A percentile compares a stretch with the other conserved stretches of the same genome.
Conservation (phyloP, 2,888 invertebrate genomes). For the Phaedon cochleariae region DNA sequence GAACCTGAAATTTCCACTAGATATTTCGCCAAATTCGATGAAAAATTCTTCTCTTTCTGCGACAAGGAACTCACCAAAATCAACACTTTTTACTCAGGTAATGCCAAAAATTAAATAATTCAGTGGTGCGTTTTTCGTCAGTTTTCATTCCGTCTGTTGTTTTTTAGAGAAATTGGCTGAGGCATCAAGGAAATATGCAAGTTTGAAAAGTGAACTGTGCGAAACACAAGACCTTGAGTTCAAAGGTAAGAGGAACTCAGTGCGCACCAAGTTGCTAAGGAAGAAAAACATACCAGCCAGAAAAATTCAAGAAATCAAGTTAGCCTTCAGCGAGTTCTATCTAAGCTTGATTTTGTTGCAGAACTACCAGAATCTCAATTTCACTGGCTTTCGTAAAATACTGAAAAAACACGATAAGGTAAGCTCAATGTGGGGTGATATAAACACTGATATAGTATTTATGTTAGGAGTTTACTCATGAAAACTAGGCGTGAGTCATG, state of each 20-base stretch:
- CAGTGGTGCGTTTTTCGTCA: no score
- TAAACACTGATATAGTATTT: no score
- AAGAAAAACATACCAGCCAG: conserved; percentile 69
- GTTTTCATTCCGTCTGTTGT: background rate
- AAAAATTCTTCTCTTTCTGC: conserved; percentile 93
- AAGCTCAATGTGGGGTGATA: conserved; percentile 40
- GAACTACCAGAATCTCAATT: conserved; percentile 98
- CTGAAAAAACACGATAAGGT: conserved; percentile 99
- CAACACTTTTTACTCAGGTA: conserved; percentile 94
- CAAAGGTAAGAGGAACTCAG: conserved; percentile 53
- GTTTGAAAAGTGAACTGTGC: conserved; percentile 85
- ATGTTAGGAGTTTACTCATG: no score
- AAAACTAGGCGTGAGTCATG: no score
- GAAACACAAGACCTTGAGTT: conserved; percentile 58
- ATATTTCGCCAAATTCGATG: conserved; percentile 93
- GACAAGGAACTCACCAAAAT: conserved; percentile 96
- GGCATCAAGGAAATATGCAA: conserved; percentile 93
- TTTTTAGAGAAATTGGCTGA: conserved; percentile 48
- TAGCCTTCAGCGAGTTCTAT: conserved; percentile 99
- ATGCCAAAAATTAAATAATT: background rate
- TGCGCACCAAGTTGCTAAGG: conserved; percentile 57
- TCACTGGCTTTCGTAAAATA: conserved; percentile 98
- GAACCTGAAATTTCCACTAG: conserved; percentile 87
- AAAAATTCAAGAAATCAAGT: conserved; percentile 91
- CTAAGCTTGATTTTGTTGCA: conserved; percentile 94